Base-by-base conservation (phyloP, 2,888 invertebrate species). In the Sminthurinus aureus region DNA sequence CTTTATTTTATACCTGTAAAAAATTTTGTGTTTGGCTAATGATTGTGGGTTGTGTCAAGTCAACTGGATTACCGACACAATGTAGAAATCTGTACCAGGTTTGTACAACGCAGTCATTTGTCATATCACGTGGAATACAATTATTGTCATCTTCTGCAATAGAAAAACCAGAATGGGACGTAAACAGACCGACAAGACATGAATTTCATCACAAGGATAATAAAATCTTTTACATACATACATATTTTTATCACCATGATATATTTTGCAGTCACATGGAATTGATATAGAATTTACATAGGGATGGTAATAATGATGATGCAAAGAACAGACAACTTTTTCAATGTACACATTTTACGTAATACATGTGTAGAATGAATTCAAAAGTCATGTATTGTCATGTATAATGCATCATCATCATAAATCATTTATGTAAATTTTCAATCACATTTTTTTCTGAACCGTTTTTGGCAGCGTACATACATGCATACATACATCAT, bases 51-150 rank as follows among this genome's bases (percentile, higher is more conserved):
- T 95, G 94, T 89, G 96, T 96, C 85, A 99, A 92, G 89, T 97
- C 96, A 0, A 96, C 97, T 0, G 98, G 98, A 91, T 98, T 98
- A 52, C 98, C 98, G 85, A 98, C 94, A 67, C 96, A 96, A 89
- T 98, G 96, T 85, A 98, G 91, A 89, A 98, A 95, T 85, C 98
- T 93, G 91, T 97, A 98, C 98, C 98, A 98, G 89, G 96, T 95
- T 91, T 99, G 98, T 84, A 96, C 95, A 67, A 98, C 94, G 85
- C 96, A 96, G 90, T 97, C 96, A 85, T 95, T 94, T 73, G 94
- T 93, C 95, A 98, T 98, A 79, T 94, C 94, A 0, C 92, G 90
- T 1, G 97, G 96, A 84, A 98, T 95, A 75, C 98, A 91, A 88
- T 93, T 93, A 4, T 92, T 92, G 90, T 98, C 97, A 89, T 98